A percentile compares a stretch with the other conserved stretches of the same genome.
Evolutionary conservation across 2,888 invertebrate species (phyloP).

Genomic region (Cordilura impudica): DNA sequence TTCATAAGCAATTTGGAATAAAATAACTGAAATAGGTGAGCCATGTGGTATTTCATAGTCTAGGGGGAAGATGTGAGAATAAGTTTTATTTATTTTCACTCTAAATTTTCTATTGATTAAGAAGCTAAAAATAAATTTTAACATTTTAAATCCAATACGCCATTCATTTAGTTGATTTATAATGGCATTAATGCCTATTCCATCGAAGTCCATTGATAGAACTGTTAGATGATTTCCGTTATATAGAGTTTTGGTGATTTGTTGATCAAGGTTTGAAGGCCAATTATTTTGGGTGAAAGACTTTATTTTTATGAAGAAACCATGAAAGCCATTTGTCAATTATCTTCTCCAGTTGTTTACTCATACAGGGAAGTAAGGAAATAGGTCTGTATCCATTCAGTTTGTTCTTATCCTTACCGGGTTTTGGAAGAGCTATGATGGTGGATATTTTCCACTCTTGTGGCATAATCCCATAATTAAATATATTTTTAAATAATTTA

Average conservation of each 20-base stretch:
- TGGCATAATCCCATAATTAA: not conserved
- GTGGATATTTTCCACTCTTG: not conserved
- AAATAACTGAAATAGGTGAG: constrained; percentile 38
- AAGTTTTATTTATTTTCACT: constrained; percentile 16
- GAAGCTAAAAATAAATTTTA: constrained; percentile 31
- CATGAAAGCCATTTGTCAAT: not conserved
- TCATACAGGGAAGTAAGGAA: not conserved
- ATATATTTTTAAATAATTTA: not conserved
- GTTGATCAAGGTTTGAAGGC: not conserved
- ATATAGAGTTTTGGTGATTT: constrained; percentile 5
- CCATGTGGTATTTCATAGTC: constrained; percentile 52
- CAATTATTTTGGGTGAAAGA: not conserved
- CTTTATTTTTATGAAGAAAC: not conserved
- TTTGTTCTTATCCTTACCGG: not conserved
- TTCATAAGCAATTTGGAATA: constrained; percentile 51
- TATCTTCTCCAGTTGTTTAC: not conserved
- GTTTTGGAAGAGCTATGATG: not conserved
- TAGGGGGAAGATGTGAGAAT: constrained; percentile 10
- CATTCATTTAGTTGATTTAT: constrained; percentile 11
- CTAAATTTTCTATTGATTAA: constrained; percentile 29
- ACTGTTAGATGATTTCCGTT: constrained; percentile 36
- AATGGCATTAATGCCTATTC: constrained; percentile 45
- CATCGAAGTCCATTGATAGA: constrained; percentile 52
- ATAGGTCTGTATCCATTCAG: not conserved
- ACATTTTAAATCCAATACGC: constrained; percentile 29